Evolutionary conservation across 2,888 invertebrate species (phyloP).

Genomic region (Oegoconia quadripuncta): DNA sequence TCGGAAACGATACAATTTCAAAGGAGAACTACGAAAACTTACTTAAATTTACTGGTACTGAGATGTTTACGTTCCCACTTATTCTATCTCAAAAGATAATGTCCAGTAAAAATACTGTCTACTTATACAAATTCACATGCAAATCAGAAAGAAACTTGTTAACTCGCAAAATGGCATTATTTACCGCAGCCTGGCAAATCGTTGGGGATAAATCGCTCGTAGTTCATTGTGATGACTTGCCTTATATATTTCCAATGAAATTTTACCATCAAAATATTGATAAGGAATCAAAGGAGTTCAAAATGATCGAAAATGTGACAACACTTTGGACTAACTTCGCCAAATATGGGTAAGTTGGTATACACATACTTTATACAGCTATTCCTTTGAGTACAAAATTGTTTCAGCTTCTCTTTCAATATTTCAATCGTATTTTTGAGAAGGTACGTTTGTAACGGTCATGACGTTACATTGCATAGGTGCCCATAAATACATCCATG

Average conservation of each 20-base stretch:
- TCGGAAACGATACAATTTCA: slow-evolving; percentile 29
- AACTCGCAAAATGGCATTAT: too few relatives aligned
- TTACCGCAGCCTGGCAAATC: slow-evolving; percentile 22
- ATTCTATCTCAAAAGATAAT: slow-evolving; percentile 29
- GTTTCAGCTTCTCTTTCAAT: too few relatives aligned
- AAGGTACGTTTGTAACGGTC: too few relatives aligned
- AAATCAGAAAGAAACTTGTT: slow-evolving; percentile 33
- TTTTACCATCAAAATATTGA: slow-evolving; percentile 13
- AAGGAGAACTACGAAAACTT: slow-evolving; percentile 29
- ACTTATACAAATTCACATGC: slow-evolving; percentile 35
- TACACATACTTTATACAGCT: not conserved
- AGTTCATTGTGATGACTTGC: slow-evolving; percentile 34
- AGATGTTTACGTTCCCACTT: slow-evolving; percentile 15
- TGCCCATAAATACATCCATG: too few relatives aligned
- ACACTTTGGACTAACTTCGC: slow-evolving; percentile 44
- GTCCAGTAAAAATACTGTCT: slow-evolving; percentile 29
- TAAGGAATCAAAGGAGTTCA: slow-evolving; percentile 19
- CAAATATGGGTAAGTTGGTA: slow-evolving; percentile 38
- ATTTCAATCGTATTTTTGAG: too few relatives aligned
- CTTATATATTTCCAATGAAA: slow-evolving; percentile 32
- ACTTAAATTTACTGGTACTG: slow-evolving; percentile 14
- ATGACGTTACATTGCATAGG: too few relatives aligned
- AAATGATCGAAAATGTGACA: slow-evolving; percentile 32
- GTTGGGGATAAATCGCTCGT: slow-evolving; percentile 24
- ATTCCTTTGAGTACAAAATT: too few relatives aligned